Evolutionary conservation across 1,140 invertebrate genomes (phyloP).

Genomic region (Bombus confusus): DNA sequence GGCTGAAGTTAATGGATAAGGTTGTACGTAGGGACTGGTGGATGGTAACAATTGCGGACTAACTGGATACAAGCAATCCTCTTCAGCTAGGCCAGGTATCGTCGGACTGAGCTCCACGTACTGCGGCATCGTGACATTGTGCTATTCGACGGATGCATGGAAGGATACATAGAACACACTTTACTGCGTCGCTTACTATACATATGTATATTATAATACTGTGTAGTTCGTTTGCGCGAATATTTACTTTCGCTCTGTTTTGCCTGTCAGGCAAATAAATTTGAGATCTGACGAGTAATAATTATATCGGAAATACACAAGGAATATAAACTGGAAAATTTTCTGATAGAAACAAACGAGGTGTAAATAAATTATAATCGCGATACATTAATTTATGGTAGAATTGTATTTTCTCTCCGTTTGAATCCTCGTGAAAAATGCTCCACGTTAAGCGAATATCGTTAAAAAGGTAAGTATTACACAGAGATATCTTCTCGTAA

Average conservation of each 20-base stretch:
- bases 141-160: slow-evolving; percentile 74
- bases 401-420: no score
- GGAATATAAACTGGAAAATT: no score
- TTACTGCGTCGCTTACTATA: slow-evolving; percentile 10
- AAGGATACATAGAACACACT: slow-evolving; percentile 56
- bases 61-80: slow-evolving; percentile 79
- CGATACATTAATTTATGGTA: no score
- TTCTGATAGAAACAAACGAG: no score
- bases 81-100: slow-evolving; percentile 75
- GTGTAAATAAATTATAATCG: no score
- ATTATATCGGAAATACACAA: no score
- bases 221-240: slow-evolving; percentile 23
- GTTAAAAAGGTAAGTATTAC: slow-evolving; percentile 46
- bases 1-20: slow-evolving; percentile 74
- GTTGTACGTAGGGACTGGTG: slow-evolving; percentile 76
- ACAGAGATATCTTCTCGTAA: slow-evolving; percentile 1
- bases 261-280: not conserved
- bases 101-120: slow-evolving; percentile 74
- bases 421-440: no score
- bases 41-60: slow-evolving; percentile 78
- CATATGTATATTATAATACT: not conserved
- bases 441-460: no score
- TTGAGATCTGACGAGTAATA: not conserved
- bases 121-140: slow-evolving; percentile 79
- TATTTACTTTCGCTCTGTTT: not conserved